Base-by-base conservation (phyloP, 1,140 invertebrate genomes). In the Dinothrombium tinctorium region DNA sequence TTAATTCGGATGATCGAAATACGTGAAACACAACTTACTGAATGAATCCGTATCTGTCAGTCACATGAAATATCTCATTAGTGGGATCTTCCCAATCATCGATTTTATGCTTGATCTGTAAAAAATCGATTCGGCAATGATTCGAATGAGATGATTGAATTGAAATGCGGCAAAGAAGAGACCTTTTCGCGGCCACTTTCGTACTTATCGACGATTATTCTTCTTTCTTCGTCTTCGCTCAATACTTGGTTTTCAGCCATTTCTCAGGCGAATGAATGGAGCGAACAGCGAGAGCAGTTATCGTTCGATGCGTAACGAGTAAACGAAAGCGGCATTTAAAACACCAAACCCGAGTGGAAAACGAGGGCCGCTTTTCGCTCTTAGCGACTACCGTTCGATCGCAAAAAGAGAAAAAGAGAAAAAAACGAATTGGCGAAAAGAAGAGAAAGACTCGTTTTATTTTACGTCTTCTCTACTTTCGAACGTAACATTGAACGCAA, bases 1-100 rank as follows among this genome's bases (percentile, higher is more conserved):
- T 12, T 6, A 32, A 32, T 6, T 7, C n/a, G 5, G 35, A 12
- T 17, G 19, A 37, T 4, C 9, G 35, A 15, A 17, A 37, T 20
- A 20, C 23, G 1, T 23, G 37, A n/a, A 41, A 43, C 2, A 17
- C 28, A 42, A 62, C 66, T 63, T 62, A 80, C 75, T 94, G 87
- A 53, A 96, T 84, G 56, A 96, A 98, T 51, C 92, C 92, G 73
- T 90, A 96, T 66, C 81, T 69, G 60, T 96, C 90, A 38, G 79
- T 84, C 49, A 74, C 73, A 59, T 90, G 80, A n/a, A n/a, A n/a
- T 31, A 94, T 72, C 57, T 94, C 83, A 57, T 78, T 89, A 21
- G 69, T 72, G 6, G 90, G 89, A 65, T 98, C 90, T 43, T 46
- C 45, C 45, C 45, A 46, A 23, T 44, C 45, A 31, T 44, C 37